phyloP scores from a whole-genome alignment of 64 coral and sea anemone species.

The Pocillopora damicornis region DNA sequence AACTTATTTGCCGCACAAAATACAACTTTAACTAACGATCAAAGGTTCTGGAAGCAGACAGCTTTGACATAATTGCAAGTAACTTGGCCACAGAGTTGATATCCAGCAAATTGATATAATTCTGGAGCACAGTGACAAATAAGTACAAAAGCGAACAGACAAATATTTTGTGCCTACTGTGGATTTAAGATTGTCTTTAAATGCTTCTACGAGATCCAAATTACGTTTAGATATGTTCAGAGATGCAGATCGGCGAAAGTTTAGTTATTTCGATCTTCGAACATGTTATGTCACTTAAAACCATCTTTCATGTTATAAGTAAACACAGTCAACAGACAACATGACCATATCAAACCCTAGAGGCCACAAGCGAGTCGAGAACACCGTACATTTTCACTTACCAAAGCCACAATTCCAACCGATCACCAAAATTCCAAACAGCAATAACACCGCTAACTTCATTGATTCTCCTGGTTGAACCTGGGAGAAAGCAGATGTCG shows the following conservation, averaged over 20 bases:
- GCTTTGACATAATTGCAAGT: not conserved
- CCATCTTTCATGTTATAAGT: constrained; percentile 30
- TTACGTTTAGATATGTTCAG: not conserved
- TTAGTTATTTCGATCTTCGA: not conserved
- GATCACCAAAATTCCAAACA: constrained; percentile 40
- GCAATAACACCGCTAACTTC: constrained; percentile 29
- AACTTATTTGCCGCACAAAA: not conserved
- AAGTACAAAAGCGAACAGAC: not conserved
- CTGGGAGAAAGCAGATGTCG: constrained; percentile 42
- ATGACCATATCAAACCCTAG: constrained; percentile 62
- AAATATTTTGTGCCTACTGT: not conserved
- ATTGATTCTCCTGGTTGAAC: constrained; percentile 26
- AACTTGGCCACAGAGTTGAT: not conserved
- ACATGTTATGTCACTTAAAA: constrained; percentile 37
- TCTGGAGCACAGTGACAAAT: not conserved
- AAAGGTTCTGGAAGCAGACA: not conserved
- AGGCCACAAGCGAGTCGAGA: constrained; percentile 20
- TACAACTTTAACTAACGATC: not conserved
- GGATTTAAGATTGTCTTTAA: not conserved
- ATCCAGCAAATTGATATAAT: constrained; percentile 9
- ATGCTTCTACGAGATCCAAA: not conserved
- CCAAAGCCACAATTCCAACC: constrained; percentile 41
- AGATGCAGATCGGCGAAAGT: not conserved
- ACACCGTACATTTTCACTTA: constrained; percentile 47
- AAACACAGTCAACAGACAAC: constrained; percentile 77